Evolutionary conservation across 1,140 invertebrate genomes (phyloP).

Genomic region (Drosophila subpulchrella): DNA sequence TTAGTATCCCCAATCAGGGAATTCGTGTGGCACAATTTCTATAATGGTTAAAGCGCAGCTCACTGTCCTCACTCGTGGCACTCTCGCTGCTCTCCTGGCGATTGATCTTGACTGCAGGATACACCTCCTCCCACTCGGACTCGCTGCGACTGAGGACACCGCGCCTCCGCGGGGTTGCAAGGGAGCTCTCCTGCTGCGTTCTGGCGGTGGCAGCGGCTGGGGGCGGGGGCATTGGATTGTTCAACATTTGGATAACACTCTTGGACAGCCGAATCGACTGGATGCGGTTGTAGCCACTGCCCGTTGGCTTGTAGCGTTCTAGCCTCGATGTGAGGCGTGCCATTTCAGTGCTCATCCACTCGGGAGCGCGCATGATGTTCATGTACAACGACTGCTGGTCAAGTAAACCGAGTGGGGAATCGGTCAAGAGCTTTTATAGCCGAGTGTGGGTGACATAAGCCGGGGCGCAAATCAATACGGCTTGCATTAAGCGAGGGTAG

Average conservation of each 20-base stretch:
- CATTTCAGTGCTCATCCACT: conserved; percentile 80
- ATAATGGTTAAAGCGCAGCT: conserved; percentile 67
- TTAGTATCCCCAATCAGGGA: conserved; percentile 39
- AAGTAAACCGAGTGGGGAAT: conserved; percentile 53
- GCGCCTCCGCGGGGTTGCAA: conserved; percentile 45
- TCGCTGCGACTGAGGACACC: conserved; percentile 76
- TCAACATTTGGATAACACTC: conserved; percentile 80
- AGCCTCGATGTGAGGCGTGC: conserved; percentile 67
- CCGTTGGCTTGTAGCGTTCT: conserved; percentile 74
- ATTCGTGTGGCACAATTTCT: conserved; percentile 79
- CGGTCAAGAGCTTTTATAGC: conserved; percentile 59
- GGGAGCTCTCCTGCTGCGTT: conserved; percentile 48
- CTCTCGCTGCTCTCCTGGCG: conserved; percentile 59
- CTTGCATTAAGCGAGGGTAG: conserved; percentile 55
- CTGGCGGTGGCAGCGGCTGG: conserved; percentile 11
- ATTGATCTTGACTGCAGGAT: conserved; percentile 67
- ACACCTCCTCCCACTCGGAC: conserved; percentile 78
- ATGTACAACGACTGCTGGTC: conserved; percentile 19
- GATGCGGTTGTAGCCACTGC: conserved; percentile 78
- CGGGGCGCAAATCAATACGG: conserved; percentile 53
- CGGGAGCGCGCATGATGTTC: conserved; percentile 66
- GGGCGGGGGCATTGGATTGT: conserved; percentile 67
- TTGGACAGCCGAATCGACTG: conserved; percentile 77
- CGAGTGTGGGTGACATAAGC: conserved; percentile 44
- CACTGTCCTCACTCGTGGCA: conserved; percentile 43